A percentile compares a stretch with the other conserved stretches of the same genome.
phyloP scores from a whole-genome alignment of 2,797 vertebrate genomes.

The Eospalax fontanierii region DNA sequence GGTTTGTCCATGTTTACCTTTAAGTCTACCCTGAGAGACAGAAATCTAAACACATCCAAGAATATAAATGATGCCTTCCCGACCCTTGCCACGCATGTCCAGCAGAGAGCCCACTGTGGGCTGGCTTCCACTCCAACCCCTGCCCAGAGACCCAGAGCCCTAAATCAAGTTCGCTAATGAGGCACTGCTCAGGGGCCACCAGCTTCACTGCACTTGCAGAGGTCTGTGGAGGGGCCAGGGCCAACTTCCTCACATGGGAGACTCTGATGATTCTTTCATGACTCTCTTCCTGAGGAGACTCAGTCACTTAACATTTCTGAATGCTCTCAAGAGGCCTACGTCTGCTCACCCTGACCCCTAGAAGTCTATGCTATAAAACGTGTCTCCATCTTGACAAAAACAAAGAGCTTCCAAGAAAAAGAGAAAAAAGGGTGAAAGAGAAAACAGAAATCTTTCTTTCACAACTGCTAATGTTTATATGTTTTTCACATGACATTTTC shows the following conservation, averaged over 20 bases:
- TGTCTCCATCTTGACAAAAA: conserved; percentile 65
- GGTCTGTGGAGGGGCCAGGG: neutral
- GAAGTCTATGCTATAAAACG: neutral
- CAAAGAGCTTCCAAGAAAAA: conserved; percentile 51
- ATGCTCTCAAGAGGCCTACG: conserved; percentile 8
- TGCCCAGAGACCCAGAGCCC: neutral
- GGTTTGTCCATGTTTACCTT: conserved; percentile 69
- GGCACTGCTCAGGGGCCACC: neutral
- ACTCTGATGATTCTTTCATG: conserved; percentile 48
- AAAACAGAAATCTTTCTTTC: conserved; percentile 35
- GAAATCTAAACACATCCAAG: conserved; percentile 73
- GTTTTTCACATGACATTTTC: neutral
- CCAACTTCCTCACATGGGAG: neutral
- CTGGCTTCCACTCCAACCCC: conserved; percentile 44
- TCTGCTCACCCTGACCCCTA: neutral
- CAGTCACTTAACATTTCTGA: conserved; percentile 35
- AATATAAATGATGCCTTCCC: conserved; percentile 73
- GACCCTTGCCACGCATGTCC: conserved; percentile 44
- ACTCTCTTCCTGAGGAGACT: conserved; percentile 22
- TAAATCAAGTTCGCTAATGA: conserved; percentile 55
- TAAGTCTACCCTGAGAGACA: conserved; percentile 69
- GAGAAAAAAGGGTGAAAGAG: no score
- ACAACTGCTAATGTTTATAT: neutral
- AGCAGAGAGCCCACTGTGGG: conserved; percentile 22
- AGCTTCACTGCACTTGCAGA: neutral